Percentiles rank a stretch among this genome's conserved stretches.
Conservation (phyloP, 1,140 invertebrate species). For the Brachystomella parvula region DNA sequence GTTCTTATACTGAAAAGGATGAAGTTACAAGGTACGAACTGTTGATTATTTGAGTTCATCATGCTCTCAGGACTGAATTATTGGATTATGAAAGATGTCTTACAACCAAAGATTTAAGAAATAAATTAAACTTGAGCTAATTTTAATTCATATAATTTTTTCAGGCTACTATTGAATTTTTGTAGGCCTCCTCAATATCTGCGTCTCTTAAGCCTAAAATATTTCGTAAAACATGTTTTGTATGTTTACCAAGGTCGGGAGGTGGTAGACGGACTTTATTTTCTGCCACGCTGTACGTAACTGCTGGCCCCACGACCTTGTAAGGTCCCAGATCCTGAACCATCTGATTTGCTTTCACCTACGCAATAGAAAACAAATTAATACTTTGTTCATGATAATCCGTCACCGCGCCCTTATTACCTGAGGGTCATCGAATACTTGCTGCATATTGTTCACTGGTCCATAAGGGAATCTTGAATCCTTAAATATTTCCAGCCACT, state of each 20-base stretch:
- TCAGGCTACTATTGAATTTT: conserved; percentile 3
- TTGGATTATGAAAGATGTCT: too few species aligned
- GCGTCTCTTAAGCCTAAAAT: conserved; percentile 59
- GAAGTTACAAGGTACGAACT: too few species aligned
- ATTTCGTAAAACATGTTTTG: conserved; percentile 60
- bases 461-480: conserved; percentile 74
- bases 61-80: too few species aligned
- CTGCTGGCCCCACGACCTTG: conserved; percentile 76
- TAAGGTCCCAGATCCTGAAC: conserved; percentile 50
- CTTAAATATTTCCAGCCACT: conserved; percentile 69
- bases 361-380: conserved; percentile 25
- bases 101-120: too few species aligned
- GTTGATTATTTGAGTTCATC: too few species aligned
- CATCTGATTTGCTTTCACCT: conserved; percentile 41
- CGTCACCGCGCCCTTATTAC: conserved; percentile 43
- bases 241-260: conserved; percentile 80
- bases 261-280: conserved; percentile 66
- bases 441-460: conserved; percentile 74
- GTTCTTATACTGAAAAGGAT: neutral
- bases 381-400: neutral
- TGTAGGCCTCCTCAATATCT: conserved; percentile 46
- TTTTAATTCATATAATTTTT: too few species aligned
- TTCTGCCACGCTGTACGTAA: conserved; percentile 63
- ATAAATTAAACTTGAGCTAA: too few species aligned
- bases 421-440: conserved; percentile 83